Evolutionary conservation across 2,888 invertebrate genomes (phyloP), one percentile per base, ranked within the genome.

Genomic region (Halictus ligatus): DNA sequence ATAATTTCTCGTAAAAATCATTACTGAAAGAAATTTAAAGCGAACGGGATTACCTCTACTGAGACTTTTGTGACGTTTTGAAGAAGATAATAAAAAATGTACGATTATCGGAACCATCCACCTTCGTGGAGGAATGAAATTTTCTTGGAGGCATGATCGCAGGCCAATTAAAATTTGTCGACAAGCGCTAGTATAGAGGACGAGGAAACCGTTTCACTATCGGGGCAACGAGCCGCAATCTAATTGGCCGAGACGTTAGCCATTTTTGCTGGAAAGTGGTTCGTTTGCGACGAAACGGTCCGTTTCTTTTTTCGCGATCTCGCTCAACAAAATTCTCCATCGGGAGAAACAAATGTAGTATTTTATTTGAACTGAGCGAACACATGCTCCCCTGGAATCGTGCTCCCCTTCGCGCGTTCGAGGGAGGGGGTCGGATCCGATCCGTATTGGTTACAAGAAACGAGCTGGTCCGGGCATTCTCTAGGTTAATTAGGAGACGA

Each of bases 401-500:
- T n/a, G n/a, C 21, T n/a, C 21, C 54, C 8, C 7, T 21, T 21
- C 13, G 8, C 29, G 43, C 43, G 75, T 64, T 67, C 46, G 21
- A 35, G 29, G 25, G 18, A 46, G 29, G 21, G 21, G 29, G 40
- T n/a, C 64, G 40, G 43, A 43, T 64, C 64, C 64, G 25, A 50
- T 73, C 18, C 48, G 35, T 64, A 77, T 35, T 67, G 35, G 35
- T 64, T 77, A 48, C 64, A 76, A 64, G 29, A 64, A 76, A 18
- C 12, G 2, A 25, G 10, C 25, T 54, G n/a, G n/a, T 48, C 35
- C 48, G 76, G 29, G 46, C 60, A 64, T 83, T 77, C 80, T 77
- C 1, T 29, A 71, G 78, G 77, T 83, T 85, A 85, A 85, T 85
- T 83, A 80, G 71, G 60, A 64, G 80, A 69, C 58, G 80, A 83